A percentile compares a stretch with the other conserved stretches of the same genome.
phyloP scores from a whole-genome alignment of 1,140 invertebrate species.

The Schlechtendalia chinensis region DNA sequence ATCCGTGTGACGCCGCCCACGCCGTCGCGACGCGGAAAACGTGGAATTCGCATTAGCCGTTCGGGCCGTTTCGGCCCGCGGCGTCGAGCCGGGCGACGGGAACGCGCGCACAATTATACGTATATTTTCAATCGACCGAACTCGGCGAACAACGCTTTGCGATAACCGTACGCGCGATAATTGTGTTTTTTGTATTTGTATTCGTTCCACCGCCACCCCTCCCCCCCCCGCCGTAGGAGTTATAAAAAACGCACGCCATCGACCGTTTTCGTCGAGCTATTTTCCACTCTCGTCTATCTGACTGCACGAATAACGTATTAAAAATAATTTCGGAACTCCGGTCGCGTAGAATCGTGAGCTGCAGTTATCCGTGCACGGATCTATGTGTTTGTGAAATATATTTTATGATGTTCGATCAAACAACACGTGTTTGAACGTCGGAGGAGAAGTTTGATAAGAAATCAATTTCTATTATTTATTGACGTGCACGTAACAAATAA shows the following conservation, averaged over 20 bases:
- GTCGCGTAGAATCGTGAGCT: not conserved
- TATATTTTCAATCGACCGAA: not conserved
- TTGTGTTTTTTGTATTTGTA: no score
- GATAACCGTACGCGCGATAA: no score
- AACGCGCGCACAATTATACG: not conserved
- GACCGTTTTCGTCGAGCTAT: not conserved
- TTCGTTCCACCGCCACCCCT: no score
- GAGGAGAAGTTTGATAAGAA: not conserved
- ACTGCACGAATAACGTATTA: slow-evolving; percentile 14
- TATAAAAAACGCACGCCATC: no score
- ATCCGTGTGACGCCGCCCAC: not conserved
- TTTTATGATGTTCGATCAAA: not conserved
- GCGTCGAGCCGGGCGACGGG: not conserved
- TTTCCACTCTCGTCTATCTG: not conserved
- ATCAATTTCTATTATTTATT: no score
- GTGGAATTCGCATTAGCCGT: slow-evolving; percentile 40
- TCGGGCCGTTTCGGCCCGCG: not conserved
- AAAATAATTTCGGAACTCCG: not conserved
- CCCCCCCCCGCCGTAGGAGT: not conserved
- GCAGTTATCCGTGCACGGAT: not conserved
- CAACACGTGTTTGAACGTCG: not conserved
- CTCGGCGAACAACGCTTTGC: no score
- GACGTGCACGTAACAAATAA: no score
- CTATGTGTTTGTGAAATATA: not conserved
- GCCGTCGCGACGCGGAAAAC: not conserved